Conservation (phyloP, 2,797 vertebrate species). For the Tokudaia tokunoshimensis region DNA sequence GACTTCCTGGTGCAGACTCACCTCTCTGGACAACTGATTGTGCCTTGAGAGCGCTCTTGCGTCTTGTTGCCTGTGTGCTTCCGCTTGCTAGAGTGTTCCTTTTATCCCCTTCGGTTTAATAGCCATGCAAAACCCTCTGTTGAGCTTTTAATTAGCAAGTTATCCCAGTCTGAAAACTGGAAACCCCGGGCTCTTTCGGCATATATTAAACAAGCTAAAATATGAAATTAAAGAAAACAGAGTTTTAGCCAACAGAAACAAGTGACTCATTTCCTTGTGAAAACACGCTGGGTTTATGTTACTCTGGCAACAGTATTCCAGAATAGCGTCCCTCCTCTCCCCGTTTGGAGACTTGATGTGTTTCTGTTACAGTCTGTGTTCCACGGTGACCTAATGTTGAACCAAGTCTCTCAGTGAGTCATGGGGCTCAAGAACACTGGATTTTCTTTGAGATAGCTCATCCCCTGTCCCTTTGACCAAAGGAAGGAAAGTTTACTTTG, state of each 20-base stretch:
- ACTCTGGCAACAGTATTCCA: slow-evolving; percentile 90
- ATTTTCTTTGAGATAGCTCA: slow-evolving; percentile 83
- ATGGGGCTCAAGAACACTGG: slow-evolving; percentile 78
- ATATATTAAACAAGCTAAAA: slow-evolving; percentile 90
- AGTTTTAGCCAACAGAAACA: slow-evolving; percentile 90
- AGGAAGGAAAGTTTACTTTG: slow-evolving; percentile 77
- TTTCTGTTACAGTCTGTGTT: slow-evolving; percentile 87
- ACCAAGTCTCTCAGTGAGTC: slow-evolving; percentile 87
- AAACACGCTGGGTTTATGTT: slow-evolving; percentile 91
- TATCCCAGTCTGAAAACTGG: slow-evolving; percentile 86
- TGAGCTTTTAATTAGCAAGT: slow-evolving; percentile 88
- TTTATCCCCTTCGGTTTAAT: slow-evolving; percentile 84
- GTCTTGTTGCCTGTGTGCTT: neutral
- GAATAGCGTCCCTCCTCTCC: slow-evolving; percentile 86
- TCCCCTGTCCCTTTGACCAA: slow-evolving; percentile 75
- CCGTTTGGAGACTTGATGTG: slow-evolving; percentile 87
- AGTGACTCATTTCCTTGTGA: slow-evolving; percentile 92
- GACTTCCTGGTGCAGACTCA: neutral
- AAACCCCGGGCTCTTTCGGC: slow-evolving; percentile 87
- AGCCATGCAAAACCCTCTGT: slow-evolving; percentile 82
- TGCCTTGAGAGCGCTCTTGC: slow-evolving; percentile 47
- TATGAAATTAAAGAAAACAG: slow-evolving; percentile 92
- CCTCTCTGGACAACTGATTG: slow-evolving; percentile 35
- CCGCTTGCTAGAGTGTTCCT: slow-evolving; percentile 73
- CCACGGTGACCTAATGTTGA: slow-evolving; percentile 89